Evolutionary conservation across 2,797 vertebrate species (phyloP), one percentile per base, ranked within the genome.

Genomic region (Pangasius krempfi): DNA sequence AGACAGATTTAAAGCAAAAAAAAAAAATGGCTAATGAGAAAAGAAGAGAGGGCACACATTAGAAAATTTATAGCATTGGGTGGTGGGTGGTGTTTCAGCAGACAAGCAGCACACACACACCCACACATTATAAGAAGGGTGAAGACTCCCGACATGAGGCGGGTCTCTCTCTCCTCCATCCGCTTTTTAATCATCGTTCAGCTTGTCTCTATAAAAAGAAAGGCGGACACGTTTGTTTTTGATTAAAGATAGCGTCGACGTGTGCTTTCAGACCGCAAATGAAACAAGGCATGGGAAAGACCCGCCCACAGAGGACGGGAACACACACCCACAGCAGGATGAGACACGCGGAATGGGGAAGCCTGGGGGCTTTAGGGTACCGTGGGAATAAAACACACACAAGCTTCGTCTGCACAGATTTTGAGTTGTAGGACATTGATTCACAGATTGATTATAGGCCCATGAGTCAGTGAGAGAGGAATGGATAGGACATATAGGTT

Each of bases 151-250:
- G 50, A 25, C 87, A 13, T 30, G n/a, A 27, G 84, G 50, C 62
- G 54, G 27, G 30, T 50, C 75, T 73, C 2, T 40, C 37, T 16
- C 75, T 72, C 73, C 66, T 84, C 87, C 33, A 16, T 16, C 78
- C 37, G 78, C 44, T 82, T 89, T 82, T 81, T 86, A 89, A 89
- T 81, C 88, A 62, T 30, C 25, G 37, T 27, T 8, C 3, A 50
- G 68, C 54, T 62, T 0, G 52, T 62, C 58, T 68, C 47, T 64
- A 76, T 80, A 80, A 68, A 72, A 68, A 78, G 75, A 64, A 72
- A 80, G 75, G 62, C 62, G 50, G 20, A 33, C n/a, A 27, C 40
- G 73, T 68, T 85, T 47, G 37, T 62, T 89, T 72, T 80, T 60
- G n/a, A 81, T 89, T 86, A 86, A 85, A 80, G 72, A 62, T 72